These are phyloP conservation scores for Neoarius graeffei DNA, from an alignment of 2,113 vertebrate species.

Conservation along the genomic window DNA sequence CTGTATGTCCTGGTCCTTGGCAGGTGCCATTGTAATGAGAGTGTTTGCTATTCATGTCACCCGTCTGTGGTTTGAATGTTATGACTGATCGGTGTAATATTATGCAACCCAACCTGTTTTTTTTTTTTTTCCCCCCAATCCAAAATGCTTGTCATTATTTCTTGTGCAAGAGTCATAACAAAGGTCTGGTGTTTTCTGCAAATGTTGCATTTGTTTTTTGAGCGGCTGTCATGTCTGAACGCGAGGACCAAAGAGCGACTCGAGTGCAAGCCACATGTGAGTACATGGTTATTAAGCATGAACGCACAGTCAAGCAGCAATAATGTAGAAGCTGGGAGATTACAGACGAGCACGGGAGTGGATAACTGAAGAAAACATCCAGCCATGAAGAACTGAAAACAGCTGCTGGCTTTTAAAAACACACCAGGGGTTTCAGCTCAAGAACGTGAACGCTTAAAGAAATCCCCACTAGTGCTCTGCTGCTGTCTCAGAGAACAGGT, in stretches of 20 bases:
- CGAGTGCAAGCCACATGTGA: slow-evolving; percentile 8
- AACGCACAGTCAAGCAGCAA: slow-evolving; percentile 4
- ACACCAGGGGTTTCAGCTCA: neutral
- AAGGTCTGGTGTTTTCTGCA: slow-evolving; percentile 9
- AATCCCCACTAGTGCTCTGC: neutral
- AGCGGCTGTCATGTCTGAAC: slow-evolving; percentile 11
- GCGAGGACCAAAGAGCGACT: neutral
- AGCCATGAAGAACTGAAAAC: neutral
- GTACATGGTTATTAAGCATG: slow-evolving; percentile 16
- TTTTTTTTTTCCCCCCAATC: too few relatives aligned
- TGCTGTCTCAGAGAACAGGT: neutral
- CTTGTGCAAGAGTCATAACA: neutral
- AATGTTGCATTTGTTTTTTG: neutral
- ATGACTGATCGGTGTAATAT: neutral
- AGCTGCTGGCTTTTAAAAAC: neutral
- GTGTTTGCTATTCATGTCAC: too few relatives aligned
- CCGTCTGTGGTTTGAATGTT: too few relatives aligned
- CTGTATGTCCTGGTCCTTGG: too few relatives aligned
- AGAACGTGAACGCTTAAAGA: neutral
- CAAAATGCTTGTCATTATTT: neutral
- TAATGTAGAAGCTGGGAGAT: neutral
- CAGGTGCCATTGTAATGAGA: too few relatives aligned
- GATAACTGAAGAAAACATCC: neutral
- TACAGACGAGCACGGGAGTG: neutral
- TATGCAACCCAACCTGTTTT: neutral